Percentiles rank a stretch among this genome's conserved stretches.
phyloP scores from a whole-genome alignment of 2,113 vertebrate species.

The Chaetodon trifascialis region DNA sequence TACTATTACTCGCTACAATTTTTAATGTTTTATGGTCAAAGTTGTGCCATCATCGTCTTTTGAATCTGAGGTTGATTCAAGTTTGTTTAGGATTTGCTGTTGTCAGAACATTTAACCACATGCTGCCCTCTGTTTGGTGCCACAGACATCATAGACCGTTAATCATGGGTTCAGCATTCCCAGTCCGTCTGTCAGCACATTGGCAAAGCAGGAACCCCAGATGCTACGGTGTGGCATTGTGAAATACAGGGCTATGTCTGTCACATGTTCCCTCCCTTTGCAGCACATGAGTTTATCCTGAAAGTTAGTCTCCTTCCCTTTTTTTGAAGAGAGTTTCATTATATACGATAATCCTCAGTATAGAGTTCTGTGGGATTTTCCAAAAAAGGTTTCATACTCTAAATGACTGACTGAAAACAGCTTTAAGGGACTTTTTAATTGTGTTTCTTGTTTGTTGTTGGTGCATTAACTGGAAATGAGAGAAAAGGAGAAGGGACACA shows the following conservation, averaged over 20 bases:
- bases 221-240: constrained; percentile 67
- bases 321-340: constrained; percentile 34
- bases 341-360: not conserved
- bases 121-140: constrained; percentile 1
- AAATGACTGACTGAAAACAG: constrained; percentile 1
- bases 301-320: constrained; percentile 50
- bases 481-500: not conserved
- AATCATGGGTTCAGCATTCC: constrained; percentile 63
- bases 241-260: constrained; percentile 62
- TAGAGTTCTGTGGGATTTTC: not conserved
- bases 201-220: constrained; percentile 45
- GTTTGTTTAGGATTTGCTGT: not conserved
- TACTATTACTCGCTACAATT: not conserved
- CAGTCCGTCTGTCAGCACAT: constrained; percentile 64
- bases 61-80: not conserved
- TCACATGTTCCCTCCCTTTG: constrained; percentile 75
- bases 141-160: constrained; percentile 32
- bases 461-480: not conserved
- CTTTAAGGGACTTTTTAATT: constrained; percentile 2
- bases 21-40: not conserved
- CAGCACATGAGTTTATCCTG: constrained; percentile 31
- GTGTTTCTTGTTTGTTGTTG: not conserved
- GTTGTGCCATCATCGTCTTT: not conserved
- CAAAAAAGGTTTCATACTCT: constrained; percentile 1
- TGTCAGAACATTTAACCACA: not conserved